Base-by-base conservation (phyloP, 2,113 vertebrate species). In the Himantopus leucocephalus region DNA sequence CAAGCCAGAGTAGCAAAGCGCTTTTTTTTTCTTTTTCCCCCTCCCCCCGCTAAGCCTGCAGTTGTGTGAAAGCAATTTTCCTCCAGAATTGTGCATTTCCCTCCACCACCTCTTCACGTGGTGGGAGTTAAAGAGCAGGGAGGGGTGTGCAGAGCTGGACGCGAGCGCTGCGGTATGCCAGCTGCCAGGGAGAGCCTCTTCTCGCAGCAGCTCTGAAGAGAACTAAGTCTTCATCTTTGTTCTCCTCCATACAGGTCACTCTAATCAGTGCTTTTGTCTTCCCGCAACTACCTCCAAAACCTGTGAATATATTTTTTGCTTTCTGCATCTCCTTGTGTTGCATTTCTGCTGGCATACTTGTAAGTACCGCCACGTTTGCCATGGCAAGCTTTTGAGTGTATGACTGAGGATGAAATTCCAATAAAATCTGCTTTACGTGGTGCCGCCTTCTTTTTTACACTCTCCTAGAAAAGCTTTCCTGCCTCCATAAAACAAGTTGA, bases 221-320 rank as follows among this genome's bases (percentile, higher is more conserved):
- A 71, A 14, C 15, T 7, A 76, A 86, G 27, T 23, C 75, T 74
- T 94, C 71, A 70, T 32, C 70, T 85, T 34, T 87, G 60, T 94
- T 94, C 97, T 93, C 97, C 59, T 97, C 81, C 74, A 68, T 17
- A 88, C 96, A 99, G 98, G 98, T 99, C 94, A 99, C 98, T 59
- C 94, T 99, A 35, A 98, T 98, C 98, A 99, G 98, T 97, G 98
- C 98, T 98, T 98, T 98, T 95, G 97, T 99, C 94, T 98, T 98
- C 96, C 98, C 98, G 72, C 98, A 98, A 97, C 98, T 98, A 98
- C 98, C 98, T 98, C 98, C 98, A 93, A 99, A 98, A 96, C 98
- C 98, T 14, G 78, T 98, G 98, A 98, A 99, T 98, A 79, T 98
- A 96, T 99, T 99, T 97, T 98, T 99, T 97, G 98, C 98, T 94